Conservation (phyloP, 2,888 invertebrate species). For the Xanthorhoe designata region DNA sequence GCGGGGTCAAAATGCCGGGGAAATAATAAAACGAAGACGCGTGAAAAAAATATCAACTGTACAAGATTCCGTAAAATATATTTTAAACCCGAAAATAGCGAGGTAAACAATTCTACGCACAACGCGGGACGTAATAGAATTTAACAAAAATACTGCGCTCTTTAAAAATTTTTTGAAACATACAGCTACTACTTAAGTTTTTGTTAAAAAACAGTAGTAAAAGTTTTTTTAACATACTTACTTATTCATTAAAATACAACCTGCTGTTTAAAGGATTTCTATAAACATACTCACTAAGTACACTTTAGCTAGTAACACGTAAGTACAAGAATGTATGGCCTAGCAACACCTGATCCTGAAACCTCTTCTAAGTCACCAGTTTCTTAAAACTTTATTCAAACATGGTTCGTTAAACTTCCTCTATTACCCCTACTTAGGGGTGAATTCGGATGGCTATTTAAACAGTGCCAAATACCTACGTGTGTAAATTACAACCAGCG, state of each 20-base stretch:
- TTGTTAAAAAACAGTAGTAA: too few species aligned
- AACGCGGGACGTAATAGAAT: neutral
- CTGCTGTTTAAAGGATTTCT: neutral
- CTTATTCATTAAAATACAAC: too few species aligned
- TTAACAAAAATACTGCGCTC: neutral
- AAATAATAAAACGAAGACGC: conserved; percentile 18
- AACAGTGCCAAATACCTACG: conserved; percentile 63
- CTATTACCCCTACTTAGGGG: conserved; percentile 69
- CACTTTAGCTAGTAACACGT: neutral
- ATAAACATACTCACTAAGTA: neutral
- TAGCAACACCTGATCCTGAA: conserved; percentile 17
- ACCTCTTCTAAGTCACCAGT: conserved; percentile 23
- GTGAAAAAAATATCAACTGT: conserved; percentile 19
- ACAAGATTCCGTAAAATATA: neutral
- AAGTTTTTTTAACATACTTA: too few species aligned
- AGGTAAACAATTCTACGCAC: neutral
- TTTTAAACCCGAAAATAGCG: neutral
- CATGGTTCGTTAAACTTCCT: conserved; percentile 55
- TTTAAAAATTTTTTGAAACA: too few species aligned
- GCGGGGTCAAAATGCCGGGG: conserved; percentile 17
- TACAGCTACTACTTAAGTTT: too few species aligned
- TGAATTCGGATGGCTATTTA: conserved; percentile 58
- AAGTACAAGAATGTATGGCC: conserved; percentile 2
- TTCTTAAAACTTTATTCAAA: conserved; percentile 38
- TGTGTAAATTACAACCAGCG: conserved; percentile 72